A percentile compares a stretch with the other conserved stretches of the same genome.
Evolutionary conservation across 2,888 invertebrate genomes (phyloP).

Genomic region (Tenthredo livida): DNA sequence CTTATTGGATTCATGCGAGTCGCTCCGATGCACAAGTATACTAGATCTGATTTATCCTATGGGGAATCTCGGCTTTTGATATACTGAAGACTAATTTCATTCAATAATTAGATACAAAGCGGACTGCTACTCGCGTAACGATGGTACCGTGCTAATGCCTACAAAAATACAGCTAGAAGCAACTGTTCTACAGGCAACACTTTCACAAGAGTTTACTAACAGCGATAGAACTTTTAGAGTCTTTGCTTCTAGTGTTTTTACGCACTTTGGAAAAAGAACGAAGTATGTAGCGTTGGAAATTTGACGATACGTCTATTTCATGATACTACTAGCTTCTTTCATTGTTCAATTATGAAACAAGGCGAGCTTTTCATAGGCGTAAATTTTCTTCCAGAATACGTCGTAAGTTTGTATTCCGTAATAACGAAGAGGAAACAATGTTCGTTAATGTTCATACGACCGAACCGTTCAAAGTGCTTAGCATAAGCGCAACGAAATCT

Average conservation of each 20-base stretch:
- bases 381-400: constrained; percentile 54
- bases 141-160: constrained; percentile 62
- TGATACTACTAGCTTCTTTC: not conserved
- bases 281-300: constrained; percentile 33
- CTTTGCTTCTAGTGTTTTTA: constrained; percentile 62
- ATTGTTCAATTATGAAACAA: not conserved
- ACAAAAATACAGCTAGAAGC: constrained; percentile 63
- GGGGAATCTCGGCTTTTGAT: not conserved
- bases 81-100: constrained; percentile 23
- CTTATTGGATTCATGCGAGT: constrained; percentile 65
- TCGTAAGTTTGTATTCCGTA: constrained; percentile 64
- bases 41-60: constrained; percentile 19
- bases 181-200: constrained; percentile 60
- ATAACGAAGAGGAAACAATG: constrained; percentile 58
- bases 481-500: constrained; percentile 57
- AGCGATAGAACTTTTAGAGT: constrained; percentile 61
- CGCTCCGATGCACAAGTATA: constrained; percentile 64
- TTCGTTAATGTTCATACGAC: constrained; percentile 53
- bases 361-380: not conserved
- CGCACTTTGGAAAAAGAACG: constrained; percentile 49
- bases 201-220: constrained; percentile 61
- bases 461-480: constrained; percentile 24
- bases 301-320: not conserved
- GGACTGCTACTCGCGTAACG: constrained; percentile 62
- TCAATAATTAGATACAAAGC: constrained; percentile 60